Conservation (phyloP, 2,113 vertebrate species). For the Thunnus thynnus region DNA sequence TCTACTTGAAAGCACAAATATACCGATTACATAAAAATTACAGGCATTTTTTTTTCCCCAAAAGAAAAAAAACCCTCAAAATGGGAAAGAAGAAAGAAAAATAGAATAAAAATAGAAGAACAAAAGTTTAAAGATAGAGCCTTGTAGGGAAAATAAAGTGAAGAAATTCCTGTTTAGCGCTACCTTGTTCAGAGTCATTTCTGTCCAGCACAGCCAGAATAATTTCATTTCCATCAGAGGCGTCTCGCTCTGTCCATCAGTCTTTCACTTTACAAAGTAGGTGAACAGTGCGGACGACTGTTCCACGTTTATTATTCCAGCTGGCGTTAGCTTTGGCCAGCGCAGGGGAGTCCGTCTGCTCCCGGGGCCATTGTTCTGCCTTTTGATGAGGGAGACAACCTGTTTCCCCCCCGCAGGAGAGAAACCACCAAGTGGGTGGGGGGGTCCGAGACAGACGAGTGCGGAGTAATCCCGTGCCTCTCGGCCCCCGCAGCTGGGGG, state of each 20-base stretch:
- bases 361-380: conserved; percentile 34
- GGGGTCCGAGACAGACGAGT: background rate
- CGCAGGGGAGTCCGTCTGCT: conserved; percentile 5
- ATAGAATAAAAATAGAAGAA: conserved; percentile 42
- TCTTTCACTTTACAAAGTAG: conserved; percentile 32
- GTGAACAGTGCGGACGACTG: conserved; percentile 20
- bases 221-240: conserved; percentile 13
- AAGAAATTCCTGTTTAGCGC: conserved; percentile 18
- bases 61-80: conserved; percentile 32
- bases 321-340: conserved; percentile 17
- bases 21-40: conserved; percentile 65
- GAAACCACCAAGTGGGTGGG: conserved; percentile 17
- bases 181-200: conserved; percentile 9
- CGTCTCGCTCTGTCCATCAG: conserved; percentile 23
- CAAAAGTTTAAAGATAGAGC: conserved; percentile 9
- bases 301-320: conserved; percentile 45
- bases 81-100: conserved; percentile 30
- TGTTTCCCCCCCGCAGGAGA: conserved; percentile 31
- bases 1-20: conserved; percentile 68
- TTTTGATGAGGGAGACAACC: conserved; percentile 27
- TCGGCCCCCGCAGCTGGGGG: conserved; percentile 8
- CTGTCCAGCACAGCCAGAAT: conserved; percentile 27
- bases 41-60: conserved; percentile 19
- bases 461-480: background rate
- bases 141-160: conserved; percentile 8